These are phyloP conservation scores for Callaeas wilsoni DNA, from an alignment of 2,113 vertebrate genomes.

Conservation along the genomic window DNA sequence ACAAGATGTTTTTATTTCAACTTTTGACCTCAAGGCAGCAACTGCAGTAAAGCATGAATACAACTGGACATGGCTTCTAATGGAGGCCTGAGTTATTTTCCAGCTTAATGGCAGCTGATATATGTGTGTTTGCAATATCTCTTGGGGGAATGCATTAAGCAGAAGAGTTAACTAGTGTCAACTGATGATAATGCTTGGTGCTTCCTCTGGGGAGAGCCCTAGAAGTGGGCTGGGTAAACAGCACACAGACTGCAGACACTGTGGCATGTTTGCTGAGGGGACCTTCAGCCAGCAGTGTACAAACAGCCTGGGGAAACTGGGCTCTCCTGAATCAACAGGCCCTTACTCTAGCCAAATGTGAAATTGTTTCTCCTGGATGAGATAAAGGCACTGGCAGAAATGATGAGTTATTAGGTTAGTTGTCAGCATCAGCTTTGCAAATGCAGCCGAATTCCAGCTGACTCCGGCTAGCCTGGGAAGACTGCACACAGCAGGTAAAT, in stretches of 20 bases:
- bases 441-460: neutral
- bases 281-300: neutral
- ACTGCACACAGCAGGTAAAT: neutral
- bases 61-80: neutral
- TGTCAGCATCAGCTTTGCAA: neutral
- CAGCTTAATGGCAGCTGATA: neutral
- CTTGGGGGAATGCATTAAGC: neutral
- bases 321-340: neutral
- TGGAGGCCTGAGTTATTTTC: neutral
- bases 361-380: neutral
- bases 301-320: neutral
- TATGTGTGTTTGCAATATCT: neutral
- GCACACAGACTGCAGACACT: neutral
- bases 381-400: neutral
- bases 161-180: conserved; percentile 30
- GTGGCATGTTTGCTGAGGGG: conserved; percentile 28
- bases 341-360: neutral
- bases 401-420: neutral
- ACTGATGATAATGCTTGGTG: neutral
- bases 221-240: conserved; percentile 21
- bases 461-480: neutral
- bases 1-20: neutral
- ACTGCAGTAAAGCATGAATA: neutral
- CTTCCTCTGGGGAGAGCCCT: conserved; percentile 9
- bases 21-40: conserved; percentile 37